Percentiles rank a stretch among this genome's conserved stretches.
These are phyloP conservation scores for Phenganax stokvisi DNA, from an alignment of 92 coral and sea anemone genomes.

Conservation along the genomic window DNA sequence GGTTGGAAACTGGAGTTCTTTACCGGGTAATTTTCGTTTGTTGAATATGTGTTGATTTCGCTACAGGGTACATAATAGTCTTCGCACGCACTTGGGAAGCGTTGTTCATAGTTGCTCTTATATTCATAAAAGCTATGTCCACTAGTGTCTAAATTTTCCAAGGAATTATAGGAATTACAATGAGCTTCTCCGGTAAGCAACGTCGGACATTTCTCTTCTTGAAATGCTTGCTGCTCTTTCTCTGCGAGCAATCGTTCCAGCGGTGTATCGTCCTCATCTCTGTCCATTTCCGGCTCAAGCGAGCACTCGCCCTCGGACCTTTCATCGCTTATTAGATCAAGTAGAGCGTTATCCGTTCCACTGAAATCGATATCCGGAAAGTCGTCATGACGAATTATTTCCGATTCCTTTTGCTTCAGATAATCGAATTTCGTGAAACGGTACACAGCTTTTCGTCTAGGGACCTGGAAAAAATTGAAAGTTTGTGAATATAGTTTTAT, in stretches of 20 bases:
- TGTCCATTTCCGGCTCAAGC: neutral
- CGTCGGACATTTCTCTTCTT: constrained; percentile 7
- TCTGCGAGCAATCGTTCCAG: constrained; percentile 20
- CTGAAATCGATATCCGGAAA: constrained; percentile 24
- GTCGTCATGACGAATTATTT: constrained; percentile 6
- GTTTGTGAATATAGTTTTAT: neutral
- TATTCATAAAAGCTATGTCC: neutral
- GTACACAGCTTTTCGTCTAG: constrained; percentile 36
- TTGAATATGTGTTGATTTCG: neutral
- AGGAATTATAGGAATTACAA: neutral
- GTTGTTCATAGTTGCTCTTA: neutral
- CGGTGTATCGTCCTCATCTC: constrained; percentile 19
- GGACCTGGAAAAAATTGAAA: constrained; percentile 17
- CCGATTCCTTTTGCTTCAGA: constrained; percentile 16
- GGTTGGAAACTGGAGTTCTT: neutral
- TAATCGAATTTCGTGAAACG: constrained; percentile 31
- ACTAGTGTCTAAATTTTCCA: constrained; percentile 1
- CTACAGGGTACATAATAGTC: constrained; percentile 8
- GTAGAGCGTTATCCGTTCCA: neutral
- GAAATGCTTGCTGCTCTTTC: neutral
- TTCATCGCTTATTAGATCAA: constrained; percentile 12
- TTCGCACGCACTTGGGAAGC: neutral
- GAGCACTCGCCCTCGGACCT: constrained; percentile 1
- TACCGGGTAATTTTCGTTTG: neutral
- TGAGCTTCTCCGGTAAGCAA: neutral